Evolutionary conservation across 2,797 vertebrate species (phyloP).

Genomic region (Acropternis orthonyx): DNA sequence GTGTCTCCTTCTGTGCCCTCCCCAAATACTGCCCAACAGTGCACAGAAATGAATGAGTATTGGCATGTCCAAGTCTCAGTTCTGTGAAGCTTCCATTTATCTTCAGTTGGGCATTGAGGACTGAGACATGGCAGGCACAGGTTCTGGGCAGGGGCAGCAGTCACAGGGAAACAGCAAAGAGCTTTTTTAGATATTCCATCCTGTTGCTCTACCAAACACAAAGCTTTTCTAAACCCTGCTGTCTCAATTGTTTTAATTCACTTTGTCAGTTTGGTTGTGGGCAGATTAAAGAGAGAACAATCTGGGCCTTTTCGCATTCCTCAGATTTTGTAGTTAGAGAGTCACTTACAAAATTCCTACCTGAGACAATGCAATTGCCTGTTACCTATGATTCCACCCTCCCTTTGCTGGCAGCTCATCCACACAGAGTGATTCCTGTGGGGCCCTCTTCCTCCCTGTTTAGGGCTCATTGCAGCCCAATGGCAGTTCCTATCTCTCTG

Average conservation of each 20-base stretch:
- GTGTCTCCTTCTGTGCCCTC: background rate
- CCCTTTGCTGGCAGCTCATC: background rate
- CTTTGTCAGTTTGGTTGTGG: background rate
- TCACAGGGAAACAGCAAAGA: background rate
- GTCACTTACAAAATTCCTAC: background rate
- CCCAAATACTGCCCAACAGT: background rate
- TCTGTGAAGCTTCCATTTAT: background rate
- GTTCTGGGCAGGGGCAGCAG: background rate
- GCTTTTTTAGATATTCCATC: background rate
- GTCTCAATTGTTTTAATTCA: background rate
- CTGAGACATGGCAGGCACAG: rapidly evolving
- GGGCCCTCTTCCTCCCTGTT: background rate
- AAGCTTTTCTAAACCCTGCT: background rate
- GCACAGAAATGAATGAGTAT: background rate
- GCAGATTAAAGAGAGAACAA: background rate
- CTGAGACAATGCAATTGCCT: background rate
- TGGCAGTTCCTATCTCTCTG: background rate
- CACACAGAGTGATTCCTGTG: background rate
- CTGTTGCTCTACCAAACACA: background rate
- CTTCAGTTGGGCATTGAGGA: background rate
- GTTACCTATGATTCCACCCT: background rate
- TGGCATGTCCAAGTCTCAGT: background rate
- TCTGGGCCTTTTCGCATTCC: background rate
- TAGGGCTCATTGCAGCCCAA: background rate
- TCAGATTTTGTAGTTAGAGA: background rate